phyloP scores from a whole-genome alignment of 1,140 invertebrate genomes.

The Apolygus lucorum region DNA sequence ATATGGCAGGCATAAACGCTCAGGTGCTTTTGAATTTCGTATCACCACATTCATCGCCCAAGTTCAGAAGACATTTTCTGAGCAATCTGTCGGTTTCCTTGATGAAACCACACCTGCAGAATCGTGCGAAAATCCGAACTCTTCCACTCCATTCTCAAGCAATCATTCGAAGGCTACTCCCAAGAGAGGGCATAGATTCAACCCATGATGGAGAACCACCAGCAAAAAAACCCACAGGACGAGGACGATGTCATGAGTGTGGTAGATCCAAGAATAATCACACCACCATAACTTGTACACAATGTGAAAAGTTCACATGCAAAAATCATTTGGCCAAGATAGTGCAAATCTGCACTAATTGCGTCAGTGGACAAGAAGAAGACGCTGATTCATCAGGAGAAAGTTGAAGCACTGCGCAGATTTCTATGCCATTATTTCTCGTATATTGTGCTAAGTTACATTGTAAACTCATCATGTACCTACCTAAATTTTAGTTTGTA shows the following conservation, averaged over 20 bases:
- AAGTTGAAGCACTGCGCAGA: too few relatives aligned
- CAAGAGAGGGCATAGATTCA: too few relatives aligned
- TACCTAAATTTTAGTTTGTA: too few relatives aligned
- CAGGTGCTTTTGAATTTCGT: background rate
- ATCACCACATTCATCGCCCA: background rate
- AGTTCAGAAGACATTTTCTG: background rate
- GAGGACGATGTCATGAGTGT: background rate
- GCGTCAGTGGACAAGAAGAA: too few relatives aligned
- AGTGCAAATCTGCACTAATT: background rate
- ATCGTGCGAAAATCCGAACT: background rate
- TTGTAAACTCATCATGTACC: too few relatives aligned
- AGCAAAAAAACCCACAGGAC: background rate
- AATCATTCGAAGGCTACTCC: background rate
- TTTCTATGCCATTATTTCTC: too few relatives aligned
- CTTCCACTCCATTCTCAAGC: background rate
- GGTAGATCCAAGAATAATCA: conserved; percentile 11
- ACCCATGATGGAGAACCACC: background rate
- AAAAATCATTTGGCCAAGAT: background rate
- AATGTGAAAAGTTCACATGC: background rate
- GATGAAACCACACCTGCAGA: background rate
- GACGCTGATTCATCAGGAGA: too few relatives aligned
- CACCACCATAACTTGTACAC: background rate
- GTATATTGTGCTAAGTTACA: too few relatives aligned
- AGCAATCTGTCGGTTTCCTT: background rate
- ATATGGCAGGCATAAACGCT: conserved; percentile 32